These are phyloP conservation scores for Eidolon helvum DNA, from an alignment of 2,113 vertebrate genomes.

Conservation along the genomic window DNA sequence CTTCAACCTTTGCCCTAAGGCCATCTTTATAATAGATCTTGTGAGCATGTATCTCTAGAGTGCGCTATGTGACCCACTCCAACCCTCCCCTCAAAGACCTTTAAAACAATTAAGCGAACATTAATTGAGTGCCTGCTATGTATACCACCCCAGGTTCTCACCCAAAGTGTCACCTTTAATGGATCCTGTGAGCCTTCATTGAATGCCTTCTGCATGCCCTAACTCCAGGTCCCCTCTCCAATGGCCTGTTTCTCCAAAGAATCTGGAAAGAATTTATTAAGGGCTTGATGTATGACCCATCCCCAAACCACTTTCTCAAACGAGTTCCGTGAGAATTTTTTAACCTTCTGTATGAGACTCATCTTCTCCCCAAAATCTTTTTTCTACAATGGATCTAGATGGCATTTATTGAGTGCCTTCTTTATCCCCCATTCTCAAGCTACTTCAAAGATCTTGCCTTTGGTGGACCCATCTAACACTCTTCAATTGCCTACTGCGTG, in stretches of 20 bases:
- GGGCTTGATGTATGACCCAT: neutral
- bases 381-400: constrained; percentile 40
- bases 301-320: constrained; percentile 31
- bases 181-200: constrained; percentile 41
- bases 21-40: constrained; percentile 21
- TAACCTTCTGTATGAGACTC: constrained; percentile 49
- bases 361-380: constrained; percentile 56
- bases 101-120: constrained; percentile 31
- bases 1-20: constrained; percentile 13
- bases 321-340: constrained; percentile 39
- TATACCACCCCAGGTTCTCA: constrained; percentile 37
- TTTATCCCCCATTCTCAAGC: neutral
- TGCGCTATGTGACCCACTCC: neutral
- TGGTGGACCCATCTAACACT: constrained; percentile 24
- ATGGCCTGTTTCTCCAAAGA: constrained; percentile 31
- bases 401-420: constrained; percentile 29
- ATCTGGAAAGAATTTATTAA: constrained; percentile 40
- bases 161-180: constrained; percentile 23
- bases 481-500: neutral
- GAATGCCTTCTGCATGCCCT: constrained; percentile 29
- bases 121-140: constrained; percentile 28
- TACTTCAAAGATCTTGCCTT: constrained; percentile 50
- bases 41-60: neutral
- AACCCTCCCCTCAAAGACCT: constrained; percentile 14
- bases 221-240: neutral